These are phyloP conservation scores for Hydractinia echinata DNA, from an alignment of 30 jellyfish, hydroid and myxozoan species.

Conservation along the genomic window DNA sequence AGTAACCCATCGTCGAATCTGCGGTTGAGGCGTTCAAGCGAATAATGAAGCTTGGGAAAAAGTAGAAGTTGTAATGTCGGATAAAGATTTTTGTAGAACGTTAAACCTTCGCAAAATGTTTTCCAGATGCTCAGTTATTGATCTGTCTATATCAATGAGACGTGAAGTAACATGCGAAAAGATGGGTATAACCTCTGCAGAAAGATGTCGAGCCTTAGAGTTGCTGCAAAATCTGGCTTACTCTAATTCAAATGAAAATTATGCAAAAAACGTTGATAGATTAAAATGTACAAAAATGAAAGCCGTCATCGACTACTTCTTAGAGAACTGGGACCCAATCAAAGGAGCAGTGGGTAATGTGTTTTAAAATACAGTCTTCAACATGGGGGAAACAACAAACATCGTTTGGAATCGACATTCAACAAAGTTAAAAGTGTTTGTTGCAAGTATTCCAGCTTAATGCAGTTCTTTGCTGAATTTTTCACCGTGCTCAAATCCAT, in stretches of 20 bases:
- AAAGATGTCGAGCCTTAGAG: constrained; percentile 21
- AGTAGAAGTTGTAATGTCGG: constrained; percentile 22
- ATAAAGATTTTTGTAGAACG: constrained; percentile 38
- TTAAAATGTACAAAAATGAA: too few species aligned
- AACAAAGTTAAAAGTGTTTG: neutral
- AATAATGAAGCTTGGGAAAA: constrained; percentile 29
- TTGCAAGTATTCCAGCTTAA: neutral
- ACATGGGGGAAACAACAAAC: constrained; percentile 20
- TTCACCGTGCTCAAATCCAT: too few species aligned
- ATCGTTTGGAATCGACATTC: constrained; percentile 1
- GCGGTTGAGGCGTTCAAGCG: neutral
- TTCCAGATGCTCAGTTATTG: constrained; percentile 23
- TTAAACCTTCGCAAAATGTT: neutral
- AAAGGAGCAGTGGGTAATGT: constrained; percentile 41
- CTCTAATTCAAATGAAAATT: neutral
- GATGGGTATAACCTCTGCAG: constrained; percentile 41
- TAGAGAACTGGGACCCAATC: constrained; percentile 46
- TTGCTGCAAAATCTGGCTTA: constrained; percentile 16
- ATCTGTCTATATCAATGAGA: constrained; percentile 27
- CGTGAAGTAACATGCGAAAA: constrained; percentile 46
- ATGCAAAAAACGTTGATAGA: neutral
- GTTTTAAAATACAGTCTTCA: constrained; percentile 6
- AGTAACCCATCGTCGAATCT: constrained; percentile 17
- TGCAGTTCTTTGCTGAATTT: too few species aligned
- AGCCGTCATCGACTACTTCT: too few species aligned